Conservation (phyloP, 2,888 invertebrate genomes). For the Drosophila mettleri region DNA sequence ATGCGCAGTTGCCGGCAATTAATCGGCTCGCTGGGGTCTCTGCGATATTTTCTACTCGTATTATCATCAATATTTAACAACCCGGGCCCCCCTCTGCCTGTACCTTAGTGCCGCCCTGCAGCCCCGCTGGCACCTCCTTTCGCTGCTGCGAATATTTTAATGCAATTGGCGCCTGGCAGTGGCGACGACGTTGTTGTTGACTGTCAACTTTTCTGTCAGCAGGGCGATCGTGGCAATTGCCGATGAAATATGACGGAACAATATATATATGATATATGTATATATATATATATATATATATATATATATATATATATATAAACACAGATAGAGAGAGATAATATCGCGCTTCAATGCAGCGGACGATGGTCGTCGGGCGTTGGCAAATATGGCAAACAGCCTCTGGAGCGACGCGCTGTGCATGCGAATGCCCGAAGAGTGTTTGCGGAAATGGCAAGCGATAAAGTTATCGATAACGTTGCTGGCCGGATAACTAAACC, state of each 20-base stretch:
- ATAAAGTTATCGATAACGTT: constrained; percentile 25
- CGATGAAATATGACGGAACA: constrained; percentile 70
- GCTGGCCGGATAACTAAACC: constrained; percentile 6
- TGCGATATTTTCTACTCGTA: constrained; percentile 25
- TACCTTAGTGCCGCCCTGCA: background rate
- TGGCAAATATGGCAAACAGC: constrained; percentile 38
- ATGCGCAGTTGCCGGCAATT: constrained; percentile 63
- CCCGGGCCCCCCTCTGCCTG: background rate
- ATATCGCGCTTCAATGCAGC: constrained; percentile 29
- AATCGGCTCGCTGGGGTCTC: constrained; percentile 50
- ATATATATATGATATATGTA: constrained; percentile 32
- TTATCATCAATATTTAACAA: constrained; percentile 43
- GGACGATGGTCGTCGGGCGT: constrained; percentile 45
- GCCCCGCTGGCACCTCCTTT: background rate
- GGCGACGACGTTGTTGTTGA: constrained; percentile 3
- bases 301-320: background rate
- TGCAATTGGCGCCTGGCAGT: constrained; percentile 44
- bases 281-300: constrained; percentile 5
- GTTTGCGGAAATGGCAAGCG: constrained; percentile 42
- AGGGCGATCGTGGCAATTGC: constrained; percentile 60
- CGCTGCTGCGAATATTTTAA: constrained; percentile 23
- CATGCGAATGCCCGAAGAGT: constrained; percentile 40
- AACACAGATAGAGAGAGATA: background rate
- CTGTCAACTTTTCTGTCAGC: constrained; percentile 59
- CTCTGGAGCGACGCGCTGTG: constrained; percentile 26